Percentiles rank a stretch among this genome's conserved stretches.
These are phyloP conservation scores for Palythoa grandiflora DNA, from an alignment of 92 coral and sea anemone species.

Conservation along the genomic window DNA sequence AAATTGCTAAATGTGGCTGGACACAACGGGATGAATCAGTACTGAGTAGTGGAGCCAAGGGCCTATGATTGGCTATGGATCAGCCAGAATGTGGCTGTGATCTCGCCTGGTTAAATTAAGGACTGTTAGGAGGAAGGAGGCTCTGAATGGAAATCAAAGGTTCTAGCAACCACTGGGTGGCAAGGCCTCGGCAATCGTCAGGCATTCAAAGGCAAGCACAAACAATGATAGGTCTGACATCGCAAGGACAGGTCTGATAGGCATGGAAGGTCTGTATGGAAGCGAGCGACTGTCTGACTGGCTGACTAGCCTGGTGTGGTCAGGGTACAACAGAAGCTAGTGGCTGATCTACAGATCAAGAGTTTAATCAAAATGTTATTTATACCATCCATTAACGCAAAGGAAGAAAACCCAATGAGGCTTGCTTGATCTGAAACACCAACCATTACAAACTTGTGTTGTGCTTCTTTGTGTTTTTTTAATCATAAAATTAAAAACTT, in stretches of 20 bases:
- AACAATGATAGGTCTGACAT: conserved; percentile 49
- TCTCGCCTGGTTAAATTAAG: conserved; percentile 45
- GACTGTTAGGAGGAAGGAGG: conserved; percentile 47
- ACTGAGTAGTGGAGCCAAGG: conserved; percentile 41
- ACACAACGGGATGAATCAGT: conserved; percentile 42
- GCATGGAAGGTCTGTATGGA: conserved; percentile 52
- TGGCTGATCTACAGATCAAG: conserved; percentile 96
- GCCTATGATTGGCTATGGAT: conserved; percentile 41
- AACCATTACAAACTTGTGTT: not conserved
- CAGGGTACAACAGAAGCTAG: conserved; percentile 77
- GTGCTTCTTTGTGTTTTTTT: not conserved
- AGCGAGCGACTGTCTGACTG: conserved; percentile 68
- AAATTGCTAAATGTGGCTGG: conserved; percentile 43
- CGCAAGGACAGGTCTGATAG: conserved; percentile 45
- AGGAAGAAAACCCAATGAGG: not conserved
- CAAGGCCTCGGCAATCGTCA: conserved; percentile 36
- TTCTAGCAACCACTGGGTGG: conserved; percentile 55
- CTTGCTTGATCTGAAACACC: conserved; percentile 19
- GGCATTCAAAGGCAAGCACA: conserved; percentile 58
- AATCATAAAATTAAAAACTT: not conserved
- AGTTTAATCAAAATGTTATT: conserved; percentile 75
- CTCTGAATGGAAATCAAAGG: conserved; percentile 54
- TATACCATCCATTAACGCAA: conserved; percentile 44
- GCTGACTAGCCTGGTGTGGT: conserved; percentile 83
- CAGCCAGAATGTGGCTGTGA: conserved; percentile 52